These are phyloP conservation scores for Caenorhabditis becei DNA, from an alignment of 2,888 invertebrate species.

Conservation along the genomic window DNA sequence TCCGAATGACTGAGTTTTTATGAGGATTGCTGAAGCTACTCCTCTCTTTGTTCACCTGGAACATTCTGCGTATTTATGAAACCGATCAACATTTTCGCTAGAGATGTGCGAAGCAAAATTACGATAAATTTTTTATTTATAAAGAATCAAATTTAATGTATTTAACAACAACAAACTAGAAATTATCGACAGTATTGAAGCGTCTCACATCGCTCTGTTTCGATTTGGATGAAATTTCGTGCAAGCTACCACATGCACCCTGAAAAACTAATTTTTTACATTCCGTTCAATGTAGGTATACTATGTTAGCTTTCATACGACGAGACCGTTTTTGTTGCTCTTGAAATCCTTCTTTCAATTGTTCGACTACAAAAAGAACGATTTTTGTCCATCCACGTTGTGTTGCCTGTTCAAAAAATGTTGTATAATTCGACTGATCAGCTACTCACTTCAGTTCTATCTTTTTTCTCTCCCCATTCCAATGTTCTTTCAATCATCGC, in stretches of 20 bases:
- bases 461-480: slow-evolving; percentile 73
- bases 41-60: slow-evolving; percentile 54
- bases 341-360: slow-evolving; percentile 70
- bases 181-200: slow-evolving; percentile 62
- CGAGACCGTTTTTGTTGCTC: slow-evolving; percentile 67
- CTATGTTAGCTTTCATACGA: slow-evolving; percentile 48
- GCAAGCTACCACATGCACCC: no score
- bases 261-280: no score
- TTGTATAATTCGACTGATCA: not conserved
- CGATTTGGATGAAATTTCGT: slow-evolving; percentile 46
- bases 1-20: no score
- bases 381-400: slow-evolving; percentile 75
- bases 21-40: no score
- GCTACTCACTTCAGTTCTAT: slow-evolving; percentile 62
- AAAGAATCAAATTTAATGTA: no score
- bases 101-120: no score
- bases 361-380: slow-evolving; percentile 71
- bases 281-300: not conserved
- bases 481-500: slow-evolving; percentile 72
- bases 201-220: slow-evolving; percentile 58
- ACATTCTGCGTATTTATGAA: no score
- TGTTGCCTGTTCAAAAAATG: slow-evolving; percentile 54
- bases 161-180: no score
- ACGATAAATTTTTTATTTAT: no score
- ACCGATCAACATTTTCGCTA: no score